phyloP scores from a whole-genome alignment of 2,113 vertebrate species.

The Triplophysa dalaica region DNA sequence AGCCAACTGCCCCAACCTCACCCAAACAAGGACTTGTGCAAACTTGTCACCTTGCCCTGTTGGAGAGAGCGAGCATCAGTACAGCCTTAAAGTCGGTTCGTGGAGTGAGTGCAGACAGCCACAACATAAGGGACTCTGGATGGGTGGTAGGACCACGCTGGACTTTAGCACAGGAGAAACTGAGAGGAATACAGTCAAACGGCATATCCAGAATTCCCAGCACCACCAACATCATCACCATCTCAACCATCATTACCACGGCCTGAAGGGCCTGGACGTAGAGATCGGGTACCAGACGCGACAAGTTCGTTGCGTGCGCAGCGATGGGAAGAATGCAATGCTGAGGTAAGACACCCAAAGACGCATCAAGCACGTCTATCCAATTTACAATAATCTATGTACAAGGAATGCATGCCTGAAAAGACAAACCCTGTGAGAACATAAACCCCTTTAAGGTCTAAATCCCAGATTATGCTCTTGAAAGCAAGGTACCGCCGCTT shows the following conservation, averaged over 20 bases:
- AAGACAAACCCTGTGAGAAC: conserved; percentile 41
- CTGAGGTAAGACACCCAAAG: conserved; percentile 81
- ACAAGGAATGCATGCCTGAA: conserved; percentile 28
- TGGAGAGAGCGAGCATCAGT: conserved; percentile 79
- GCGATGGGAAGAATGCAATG: conserved; percentile 79
- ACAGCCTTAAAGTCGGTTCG: conserved; percentile 85
- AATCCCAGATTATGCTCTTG: conserved; percentile 48
- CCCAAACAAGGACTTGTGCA: conserved; percentile 79
- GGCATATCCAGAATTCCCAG: conserved; percentile 61
- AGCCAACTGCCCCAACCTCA: conserved; percentile 82
- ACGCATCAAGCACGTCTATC: conserved; percentile 11
- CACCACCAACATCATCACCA: conserved; percentile 54
- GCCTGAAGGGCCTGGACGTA: conserved; percentile 67
- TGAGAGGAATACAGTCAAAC: conserved; percentile 64
- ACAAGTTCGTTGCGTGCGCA: conserved; percentile 84
- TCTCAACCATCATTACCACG: conserved; percentile 58
- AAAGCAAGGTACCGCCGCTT: conserved; percentile 34
- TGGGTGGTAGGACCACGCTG: conserved; percentile 71
- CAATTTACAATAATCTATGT: conserved; percentile 23
- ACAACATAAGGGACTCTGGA: conserved; percentile 71
- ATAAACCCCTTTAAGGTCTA: conserved; percentile 40
- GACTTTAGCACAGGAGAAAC: conserved; percentile 75
- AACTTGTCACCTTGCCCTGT: conserved; percentile 69
- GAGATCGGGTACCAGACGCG: conserved; percentile 88
- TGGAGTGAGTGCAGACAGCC: conserved; percentile 85